phyloP scores from a whole-genome alignment of 1,140 invertebrate genomes.

The Belonocnema kinseyi region DNA sequence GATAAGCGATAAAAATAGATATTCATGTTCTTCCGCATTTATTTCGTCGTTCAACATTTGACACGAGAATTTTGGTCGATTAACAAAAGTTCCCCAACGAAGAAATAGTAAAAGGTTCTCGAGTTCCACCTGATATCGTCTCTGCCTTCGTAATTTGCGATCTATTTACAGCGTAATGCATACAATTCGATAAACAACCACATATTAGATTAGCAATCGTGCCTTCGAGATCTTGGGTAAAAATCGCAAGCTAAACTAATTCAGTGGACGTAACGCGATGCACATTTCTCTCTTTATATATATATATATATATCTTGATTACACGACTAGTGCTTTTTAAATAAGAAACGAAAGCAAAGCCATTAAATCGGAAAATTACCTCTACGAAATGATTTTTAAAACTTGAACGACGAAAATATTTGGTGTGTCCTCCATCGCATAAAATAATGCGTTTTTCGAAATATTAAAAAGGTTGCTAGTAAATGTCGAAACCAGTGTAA shows the following conservation, averaged over 20 bases:
- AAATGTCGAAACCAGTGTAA: too few species aligned
- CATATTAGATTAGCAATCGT: neutral
- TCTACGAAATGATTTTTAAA: too few species aligned
- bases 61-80: slow-evolving; percentile 29
- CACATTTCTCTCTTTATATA: slow-evolving; percentile 26
- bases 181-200: neutral
- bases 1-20: slow-evolving; percentile 2
- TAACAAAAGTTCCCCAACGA: slow-evolving; percentile 3
- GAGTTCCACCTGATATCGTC: neutral
- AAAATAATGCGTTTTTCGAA: too few species aligned
- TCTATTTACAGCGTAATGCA: neutral
- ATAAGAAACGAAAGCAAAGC: neutral
- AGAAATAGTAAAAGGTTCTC: neutral
- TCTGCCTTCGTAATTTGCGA: neutral
- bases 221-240: slow-evolving; percentile 29
- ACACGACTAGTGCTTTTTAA: neutral
- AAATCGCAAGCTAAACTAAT: slow-evolving; percentile 48
- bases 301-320: neutral
- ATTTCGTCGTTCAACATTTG: slow-evolving; percentile 22
- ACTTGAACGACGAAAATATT: too few species aligned
- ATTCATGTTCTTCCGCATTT: slow-evolving; percentile 14
- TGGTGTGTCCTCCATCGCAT: too few species aligned
- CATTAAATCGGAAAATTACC: neutral
- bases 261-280: slow-evolving; percentile 49
- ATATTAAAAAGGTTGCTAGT: too few species aligned